Evolutionary conservation across 2,113 vertebrate genomes (phyloP).

Genomic region (Arenaria interpres): DNA sequence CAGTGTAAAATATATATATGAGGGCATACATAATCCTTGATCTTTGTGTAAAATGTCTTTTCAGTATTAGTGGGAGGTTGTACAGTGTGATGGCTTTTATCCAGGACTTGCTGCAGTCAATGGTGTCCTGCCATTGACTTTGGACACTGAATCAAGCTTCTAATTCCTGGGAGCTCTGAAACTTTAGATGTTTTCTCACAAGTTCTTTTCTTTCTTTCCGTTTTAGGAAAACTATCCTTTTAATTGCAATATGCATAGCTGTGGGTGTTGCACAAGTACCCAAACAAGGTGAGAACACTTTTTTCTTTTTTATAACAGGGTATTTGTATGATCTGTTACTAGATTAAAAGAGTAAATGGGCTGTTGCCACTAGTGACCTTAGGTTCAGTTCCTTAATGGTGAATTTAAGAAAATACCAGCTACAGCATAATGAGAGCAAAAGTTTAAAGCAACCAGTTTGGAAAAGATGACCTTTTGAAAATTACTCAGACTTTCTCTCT

Average conservation of each 20-base stretch:
- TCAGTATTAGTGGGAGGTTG: not conserved
- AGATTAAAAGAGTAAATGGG: not conserved
- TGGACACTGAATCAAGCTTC: not conserved
- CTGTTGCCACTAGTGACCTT: not conserved
- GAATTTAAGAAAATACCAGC: conserved; percentile 46
- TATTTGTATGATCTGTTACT: not conserved
- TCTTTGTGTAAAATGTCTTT: not conserved
- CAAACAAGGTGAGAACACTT: conserved; percentile 76
- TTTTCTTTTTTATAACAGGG: not conserved
- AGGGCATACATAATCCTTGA: not conserved
- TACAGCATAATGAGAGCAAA: conserved; percentile 24
- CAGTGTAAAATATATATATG: not conserved
- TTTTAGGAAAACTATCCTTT: conserved; percentile 87
- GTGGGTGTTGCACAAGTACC: conserved; percentile 80
- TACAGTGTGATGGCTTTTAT: not conserved
- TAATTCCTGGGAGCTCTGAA: not conserved
- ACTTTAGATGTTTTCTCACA: not conserved
- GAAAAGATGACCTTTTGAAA: conserved; percentile 79
- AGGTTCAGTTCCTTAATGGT: not conserved
- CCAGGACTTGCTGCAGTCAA: not conserved
- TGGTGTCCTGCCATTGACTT: not conserved
- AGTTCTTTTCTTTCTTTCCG: not conserved
- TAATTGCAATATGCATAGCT: conserved; percentile 87
- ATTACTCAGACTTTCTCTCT: conserved; percentile 70
- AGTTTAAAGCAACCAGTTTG: conserved; percentile 64